A percentile compares a stretch with the other conserved stretches of the same genome.
These are phyloP conservation scores for Drosophila sturtevanti DNA, from an alignment of 1,140 invertebrate species.

Conservation along the genomic window DNA sequence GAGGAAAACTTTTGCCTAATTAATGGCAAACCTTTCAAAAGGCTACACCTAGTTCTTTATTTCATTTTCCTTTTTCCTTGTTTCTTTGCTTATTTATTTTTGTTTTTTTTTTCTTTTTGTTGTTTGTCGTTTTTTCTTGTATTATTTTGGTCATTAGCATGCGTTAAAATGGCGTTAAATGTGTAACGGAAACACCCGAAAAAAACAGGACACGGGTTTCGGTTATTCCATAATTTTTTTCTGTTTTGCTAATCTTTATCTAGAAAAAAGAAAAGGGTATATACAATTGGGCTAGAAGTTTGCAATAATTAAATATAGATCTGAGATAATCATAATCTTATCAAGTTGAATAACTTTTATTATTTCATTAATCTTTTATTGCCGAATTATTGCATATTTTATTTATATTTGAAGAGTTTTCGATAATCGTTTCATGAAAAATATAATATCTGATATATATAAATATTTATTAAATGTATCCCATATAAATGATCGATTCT, in stretches of 20 bases:
- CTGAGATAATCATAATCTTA: no score
- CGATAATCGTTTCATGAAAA: no score
- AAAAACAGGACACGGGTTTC: slow-evolving; percentile 4
- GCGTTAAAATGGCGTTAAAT: slow-evolving; percentile 80
- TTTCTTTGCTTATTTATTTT: slow-evolving; percentile 28
- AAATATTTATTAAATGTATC: no score
- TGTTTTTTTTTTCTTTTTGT: not conserved
- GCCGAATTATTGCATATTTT: no score
- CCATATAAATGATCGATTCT: no score
- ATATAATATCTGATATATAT: no score
- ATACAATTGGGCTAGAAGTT: not conserved
- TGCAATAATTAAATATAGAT: not conserved
- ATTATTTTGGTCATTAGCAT: slow-evolving; percentile 65
- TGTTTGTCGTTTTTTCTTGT: not conserved
- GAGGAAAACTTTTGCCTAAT: slow-evolving; percentile 49
- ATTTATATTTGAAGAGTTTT: no score
- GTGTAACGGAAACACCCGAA: slow-evolving; percentile 62
- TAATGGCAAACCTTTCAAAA: slow-evolving; percentile 78
- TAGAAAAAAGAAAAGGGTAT: not conserved
- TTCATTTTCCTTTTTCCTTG: slow-evolving; percentile 20
- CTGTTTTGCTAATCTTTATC: not conserved
- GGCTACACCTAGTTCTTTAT: slow-evolving; percentile 72
- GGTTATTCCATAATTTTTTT: slow-evolving; percentile 30
- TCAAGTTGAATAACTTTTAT: no score
- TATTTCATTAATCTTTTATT: no score